These are phyloP conservation scores for Gymnarchus niloticus DNA, from an alignment of 2,113 vertebrate species.

Conservation along the genomic window DNA sequence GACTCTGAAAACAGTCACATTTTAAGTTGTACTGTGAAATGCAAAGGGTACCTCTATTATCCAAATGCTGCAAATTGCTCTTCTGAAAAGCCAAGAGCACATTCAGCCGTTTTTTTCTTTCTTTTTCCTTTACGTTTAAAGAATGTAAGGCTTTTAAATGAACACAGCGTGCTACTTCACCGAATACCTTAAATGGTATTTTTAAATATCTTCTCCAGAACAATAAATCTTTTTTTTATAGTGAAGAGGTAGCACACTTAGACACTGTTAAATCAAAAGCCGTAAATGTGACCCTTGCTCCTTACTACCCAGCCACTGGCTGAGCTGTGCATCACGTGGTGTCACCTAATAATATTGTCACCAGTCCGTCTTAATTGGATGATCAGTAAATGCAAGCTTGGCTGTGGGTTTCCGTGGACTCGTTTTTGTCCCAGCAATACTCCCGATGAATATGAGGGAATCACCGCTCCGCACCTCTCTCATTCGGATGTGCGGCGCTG, in stretches of 20 bases:
- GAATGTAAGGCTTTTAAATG: no score
- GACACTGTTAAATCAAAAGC: background rate
- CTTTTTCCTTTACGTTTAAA: background rate
- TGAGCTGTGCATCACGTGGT: constrained; percentile 1
- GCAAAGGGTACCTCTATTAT: background rate
- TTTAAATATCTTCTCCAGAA: no score
- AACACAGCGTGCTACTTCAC: no score
- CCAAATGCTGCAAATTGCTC: background rate
- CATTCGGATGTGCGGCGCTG: constrained; percentile 68
- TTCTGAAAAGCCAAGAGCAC: background rate
- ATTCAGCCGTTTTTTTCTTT: background rate
- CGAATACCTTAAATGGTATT: no score
- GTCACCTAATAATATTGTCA: constrained; percentile 23
- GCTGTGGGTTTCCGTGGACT: no score
- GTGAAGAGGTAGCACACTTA: background rate
- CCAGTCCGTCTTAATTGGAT: background rate
- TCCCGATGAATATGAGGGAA: background rate
- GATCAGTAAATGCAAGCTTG: no score
- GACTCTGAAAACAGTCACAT: background rate
- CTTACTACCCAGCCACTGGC: background rate
- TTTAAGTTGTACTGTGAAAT: background rate
- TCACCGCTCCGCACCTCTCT: constrained; percentile 62
- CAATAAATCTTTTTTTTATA: background rate
- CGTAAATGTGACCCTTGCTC: background rate
- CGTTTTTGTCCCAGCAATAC: no score